A percentile compares a stretch with the other conserved stretches of the same genome.
Evolutionary conservation across 1,140 invertebrate species (phyloP).

Genomic region (Hypsibius dujardini): DNA sequence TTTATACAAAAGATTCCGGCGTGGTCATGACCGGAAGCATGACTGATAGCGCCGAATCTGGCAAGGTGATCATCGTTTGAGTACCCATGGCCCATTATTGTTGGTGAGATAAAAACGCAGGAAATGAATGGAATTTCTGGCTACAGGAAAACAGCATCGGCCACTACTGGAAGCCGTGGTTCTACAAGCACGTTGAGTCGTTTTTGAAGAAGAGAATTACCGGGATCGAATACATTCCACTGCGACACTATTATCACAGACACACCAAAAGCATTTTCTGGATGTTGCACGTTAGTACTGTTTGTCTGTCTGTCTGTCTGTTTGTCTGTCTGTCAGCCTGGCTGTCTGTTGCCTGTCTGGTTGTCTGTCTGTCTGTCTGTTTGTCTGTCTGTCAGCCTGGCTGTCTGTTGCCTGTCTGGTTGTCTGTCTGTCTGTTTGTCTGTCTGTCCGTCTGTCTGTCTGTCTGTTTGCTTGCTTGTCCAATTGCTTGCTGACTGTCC

Average conservation of each 20-base stretch:
- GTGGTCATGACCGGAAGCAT: conserved; percentile 59
- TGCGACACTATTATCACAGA: conserved; percentile 61
- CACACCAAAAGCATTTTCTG: conserved; percentile 62
- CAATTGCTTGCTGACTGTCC: too few relatives aligned
- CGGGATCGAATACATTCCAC: conserved; percentile 50
- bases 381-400: too few relatives aligned
- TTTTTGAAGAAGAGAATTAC: conserved; percentile 33
- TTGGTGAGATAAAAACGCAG: too few relatives aligned
- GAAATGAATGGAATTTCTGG: neutral
- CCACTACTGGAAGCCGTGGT: conserved; percentile 63
- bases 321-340: too few relatives aligned
- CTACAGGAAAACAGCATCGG: conserved; percentile 50
- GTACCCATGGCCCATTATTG: neutral
- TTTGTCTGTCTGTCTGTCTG: neutral
- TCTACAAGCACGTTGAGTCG: conserved; percentile 53
- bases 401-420: too few relatives aligned
- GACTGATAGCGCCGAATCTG: conserved; percentile 38
- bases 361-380: too few relatives aligned
- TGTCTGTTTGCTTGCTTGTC: too few relatives aligned
- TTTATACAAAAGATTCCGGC: conserved; percentile 44
- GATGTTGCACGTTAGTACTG: conserved; percentile 49
- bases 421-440: too few relatives aligned
- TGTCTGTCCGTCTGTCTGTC: too few relatives aligned
- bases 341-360: too few relatives aligned
- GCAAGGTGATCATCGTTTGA: conserved; percentile 38